These are phyloP conservation scores for Taeniopygia guttata DNA, from an alignment of 2,797 vertebrate species.

Conservation along the genomic window DNA sequence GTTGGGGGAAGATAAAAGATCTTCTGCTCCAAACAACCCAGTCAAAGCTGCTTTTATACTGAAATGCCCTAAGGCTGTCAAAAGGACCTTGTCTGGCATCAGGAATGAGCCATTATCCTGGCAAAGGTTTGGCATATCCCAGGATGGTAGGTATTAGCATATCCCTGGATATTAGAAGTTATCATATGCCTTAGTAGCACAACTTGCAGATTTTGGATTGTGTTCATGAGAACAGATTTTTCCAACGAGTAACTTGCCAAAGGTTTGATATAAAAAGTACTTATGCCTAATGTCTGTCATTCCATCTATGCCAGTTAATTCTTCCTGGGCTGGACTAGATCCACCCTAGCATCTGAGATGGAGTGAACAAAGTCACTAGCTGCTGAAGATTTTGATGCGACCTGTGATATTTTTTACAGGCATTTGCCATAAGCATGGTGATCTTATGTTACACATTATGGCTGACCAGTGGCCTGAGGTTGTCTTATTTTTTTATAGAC, in stretches of 20 bases:
- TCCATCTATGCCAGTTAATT: constrained; percentile 74
- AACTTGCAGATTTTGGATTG: constrained; percentile 73
- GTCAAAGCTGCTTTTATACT: constrained; percentile 18
- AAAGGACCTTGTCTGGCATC: constrained; percentile 65
- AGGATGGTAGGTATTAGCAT: constrained; percentile 62
- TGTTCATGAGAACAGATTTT: constrained; percentile 77
- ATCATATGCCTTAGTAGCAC: constrained; percentile 67
- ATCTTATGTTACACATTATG: not conserved
- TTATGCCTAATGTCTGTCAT: constrained; percentile 76
- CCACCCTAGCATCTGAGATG: constrained; percentile 69
- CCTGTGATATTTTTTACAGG: constrained; percentile 61
- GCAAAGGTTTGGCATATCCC: constrained; percentile 61
- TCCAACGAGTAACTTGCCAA: constrained; percentile 72
- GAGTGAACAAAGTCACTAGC: constrained; percentile 58
- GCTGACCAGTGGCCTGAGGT: not conserved
- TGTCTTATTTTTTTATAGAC: not conserved
- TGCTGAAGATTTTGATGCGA: constrained; percentile 51
- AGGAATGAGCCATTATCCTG: constrained; percentile 66
- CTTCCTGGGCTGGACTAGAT: constrained; percentile 69
- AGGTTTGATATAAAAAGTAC: constrained; percentile 73
- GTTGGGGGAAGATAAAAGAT: not conserved
- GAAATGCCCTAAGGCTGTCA: constrained; percentile 25
- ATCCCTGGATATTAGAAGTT: constrained; percentile 67
- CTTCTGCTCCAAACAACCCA: not conserved
- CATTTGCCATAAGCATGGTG: constrained; percentile 48